These are phyloP conservation scores for Manis javanica DNA, from an alignment of 2,797 vertebrate species.

Conservation along the genomic window DNA sequence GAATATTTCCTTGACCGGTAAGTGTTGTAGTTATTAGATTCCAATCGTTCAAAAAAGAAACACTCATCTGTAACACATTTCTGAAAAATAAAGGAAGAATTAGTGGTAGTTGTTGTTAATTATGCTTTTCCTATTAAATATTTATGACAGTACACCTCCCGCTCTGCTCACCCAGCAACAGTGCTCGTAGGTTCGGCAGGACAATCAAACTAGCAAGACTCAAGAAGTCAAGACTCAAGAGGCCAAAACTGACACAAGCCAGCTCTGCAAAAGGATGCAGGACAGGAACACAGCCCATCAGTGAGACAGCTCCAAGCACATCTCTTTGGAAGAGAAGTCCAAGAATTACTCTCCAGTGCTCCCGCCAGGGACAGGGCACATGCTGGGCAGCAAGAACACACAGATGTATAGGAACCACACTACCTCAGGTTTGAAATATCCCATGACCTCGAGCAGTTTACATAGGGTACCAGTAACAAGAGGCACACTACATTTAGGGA, in stretches of 20 bases:
- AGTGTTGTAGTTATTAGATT: constrained; percentile 99
- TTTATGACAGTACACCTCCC: background rate
- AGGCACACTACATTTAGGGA: background rate
- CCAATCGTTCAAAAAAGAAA: constrained; percentile 96
- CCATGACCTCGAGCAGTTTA: background rate
- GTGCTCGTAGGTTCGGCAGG: background rate
- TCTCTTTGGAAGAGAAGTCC: background rate
- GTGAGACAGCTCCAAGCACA: background rate
- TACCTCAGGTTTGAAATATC: background rate
- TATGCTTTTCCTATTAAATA: background rate
- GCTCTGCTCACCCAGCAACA: background rate
- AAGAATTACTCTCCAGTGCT: background rate
- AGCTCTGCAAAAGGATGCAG: background rate
- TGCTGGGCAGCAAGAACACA: background rate
- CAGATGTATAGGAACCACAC: no score
- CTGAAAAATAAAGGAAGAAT: constrained; percentile 85
- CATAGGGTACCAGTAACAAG: background rate
- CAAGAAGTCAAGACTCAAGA: background rate
- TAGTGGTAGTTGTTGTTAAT: background rate
- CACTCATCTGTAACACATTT: constrained; percentile 97
- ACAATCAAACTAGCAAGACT: background rate
- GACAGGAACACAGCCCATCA: background rate
- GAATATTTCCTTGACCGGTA: constrained; percentile 97
- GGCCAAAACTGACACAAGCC: background rate
- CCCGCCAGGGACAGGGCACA: background rate